Evolutionary conservation across 1,140 invertebrate species (phyloP).

Genomic region (Drosophila obscura): DNA sequence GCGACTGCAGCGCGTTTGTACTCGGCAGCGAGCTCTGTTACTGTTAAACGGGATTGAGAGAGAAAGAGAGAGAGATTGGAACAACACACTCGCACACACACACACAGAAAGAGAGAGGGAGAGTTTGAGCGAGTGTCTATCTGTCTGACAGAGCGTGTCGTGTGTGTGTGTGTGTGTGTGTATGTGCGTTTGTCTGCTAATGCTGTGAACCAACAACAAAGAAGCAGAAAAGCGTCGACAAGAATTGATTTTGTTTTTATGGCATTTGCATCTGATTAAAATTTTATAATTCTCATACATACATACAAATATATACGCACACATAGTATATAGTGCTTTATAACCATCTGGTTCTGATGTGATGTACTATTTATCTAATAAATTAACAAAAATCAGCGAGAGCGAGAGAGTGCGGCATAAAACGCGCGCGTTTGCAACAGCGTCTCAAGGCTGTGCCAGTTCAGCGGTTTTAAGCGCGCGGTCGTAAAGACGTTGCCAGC

Average conservation of each 20-base stretch:
- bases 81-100: neutral
- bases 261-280: slow-evolving; percentile 49
- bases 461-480: slow-evolving; percentile 24
- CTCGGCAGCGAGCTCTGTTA: slow-evolving; percentile 20
- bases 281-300: neutral
- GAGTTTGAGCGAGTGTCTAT: neutral
- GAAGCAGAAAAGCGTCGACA: slow-evolving; percentile 9
- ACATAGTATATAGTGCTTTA: too few species aligned
- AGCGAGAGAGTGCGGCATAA: slow-evolving; percentile 20
- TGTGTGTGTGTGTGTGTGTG: neutral
- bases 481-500: neutral
- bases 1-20: slow-evolving; percentile 21
- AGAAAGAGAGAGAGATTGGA: neutral
- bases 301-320: too few species aligned
- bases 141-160: slow-evolving; percentile 8
- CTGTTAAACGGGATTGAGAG: slow-evolving; percentile 29
- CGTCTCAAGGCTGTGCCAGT: neutral
- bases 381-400: neutral
- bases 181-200: slow-evolving; percentile 9
- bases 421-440: slow-evolving; percentile 47
- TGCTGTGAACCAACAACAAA: slow-evolving; percentile 20
- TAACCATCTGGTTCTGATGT: too few species aligned
- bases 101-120: neutral
- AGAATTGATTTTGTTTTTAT: slow-evolving; percentile 42
- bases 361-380: slow-evolving; percentile 22